Conservation (phyloP, 1,140 invertebrate species). For the Hyles vespertilio region DNA sequence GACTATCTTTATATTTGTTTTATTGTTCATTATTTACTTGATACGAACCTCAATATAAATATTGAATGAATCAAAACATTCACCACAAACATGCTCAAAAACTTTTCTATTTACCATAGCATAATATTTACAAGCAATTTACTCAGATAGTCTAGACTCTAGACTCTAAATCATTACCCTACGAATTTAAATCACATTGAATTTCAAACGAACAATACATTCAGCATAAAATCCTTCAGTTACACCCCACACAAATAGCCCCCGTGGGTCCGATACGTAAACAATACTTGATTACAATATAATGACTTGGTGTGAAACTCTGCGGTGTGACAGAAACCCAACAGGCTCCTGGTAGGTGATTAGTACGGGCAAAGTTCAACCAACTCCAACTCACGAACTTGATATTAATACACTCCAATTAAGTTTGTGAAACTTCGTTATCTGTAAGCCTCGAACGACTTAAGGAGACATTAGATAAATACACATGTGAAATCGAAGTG, state of each 20-base stretch:
- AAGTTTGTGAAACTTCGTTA: slow-evolving; percentile 31
- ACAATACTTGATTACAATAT: slow-evolving; percentile 6
- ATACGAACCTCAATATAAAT: too few species aligned
- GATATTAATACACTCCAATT: slow-evolving; percentile 38
- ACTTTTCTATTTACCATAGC: too few species aligned
- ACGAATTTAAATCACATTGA: too few species aligned
- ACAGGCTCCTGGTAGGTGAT: slow-evolving; percentile 11
- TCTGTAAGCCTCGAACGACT: slow-evolving; percentile 21
- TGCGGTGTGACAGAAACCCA: slow-evolving; percentile 5
- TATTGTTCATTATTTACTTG: too few species aligned
- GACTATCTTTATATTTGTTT: too few species aligned
- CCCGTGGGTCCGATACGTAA: background rate
- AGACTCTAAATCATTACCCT: too few species aligned
- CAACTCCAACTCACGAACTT: slow-evolving; percentile 30
- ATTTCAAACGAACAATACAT: too few species aligned
- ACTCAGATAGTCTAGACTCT: too few species aligned
- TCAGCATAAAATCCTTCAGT: background rate
- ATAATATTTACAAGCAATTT: too few species aligned
- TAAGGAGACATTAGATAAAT: slow-evolving; percentile 18
- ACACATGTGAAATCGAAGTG: slow-evolving; percentile 6
- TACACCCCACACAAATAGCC: background rate
- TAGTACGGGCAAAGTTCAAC: slow-evolving; percentile 19
- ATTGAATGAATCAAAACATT: too few species aligned
- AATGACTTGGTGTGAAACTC: slow-evolving; percentile 4
- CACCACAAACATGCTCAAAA: too few species aligned